A percentile compares a stretch with the other conserved stretches of the same genome.
These are phyloP conservation scores for Pachycephala philippinensis DNA, from an alignment of 2,113 vertebrate species.

Conservation along the genomic window DNA sequence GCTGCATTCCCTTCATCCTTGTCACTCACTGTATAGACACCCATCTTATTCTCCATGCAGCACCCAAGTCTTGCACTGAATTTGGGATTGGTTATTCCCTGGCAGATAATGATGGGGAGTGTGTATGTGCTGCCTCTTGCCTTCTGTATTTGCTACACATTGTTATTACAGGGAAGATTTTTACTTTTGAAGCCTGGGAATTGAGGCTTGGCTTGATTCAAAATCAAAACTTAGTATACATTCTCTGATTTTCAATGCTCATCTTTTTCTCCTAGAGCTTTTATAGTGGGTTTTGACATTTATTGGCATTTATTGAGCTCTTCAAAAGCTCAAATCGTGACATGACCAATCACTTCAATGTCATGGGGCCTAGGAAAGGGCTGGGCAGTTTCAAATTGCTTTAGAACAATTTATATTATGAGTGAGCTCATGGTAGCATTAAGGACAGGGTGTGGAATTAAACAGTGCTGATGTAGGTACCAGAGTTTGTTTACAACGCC, in stretches of 20 bases:
- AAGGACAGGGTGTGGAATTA: background rate
- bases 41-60: background rate
- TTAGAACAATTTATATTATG: background rate
- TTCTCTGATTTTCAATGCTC: background rate
- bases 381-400: background rate
- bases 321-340: background rate
- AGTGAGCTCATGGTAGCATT: background rate
- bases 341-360: background rate
- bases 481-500: background rate
- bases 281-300: background rate
- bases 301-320: background rate
- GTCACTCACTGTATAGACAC: background rate
- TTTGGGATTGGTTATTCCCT: background rate
- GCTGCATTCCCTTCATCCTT: background rate
- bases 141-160: background rate
- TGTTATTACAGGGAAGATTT: background rate
- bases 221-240: background rate
- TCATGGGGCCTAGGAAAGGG: background rate
- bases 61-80: background rate
- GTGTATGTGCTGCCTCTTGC: background rate
- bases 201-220: background rate
- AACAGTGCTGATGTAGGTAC: background rate
- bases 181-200: background rate
- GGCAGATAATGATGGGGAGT: background rate
- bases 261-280: background rate